A percentile compares a stretch with the other conserved stretches of the same genome.
phyloP scores from a whole-genome alignment of 1,140 invertebrate genomes.

The Philotrypesis tridentata region DNA sequence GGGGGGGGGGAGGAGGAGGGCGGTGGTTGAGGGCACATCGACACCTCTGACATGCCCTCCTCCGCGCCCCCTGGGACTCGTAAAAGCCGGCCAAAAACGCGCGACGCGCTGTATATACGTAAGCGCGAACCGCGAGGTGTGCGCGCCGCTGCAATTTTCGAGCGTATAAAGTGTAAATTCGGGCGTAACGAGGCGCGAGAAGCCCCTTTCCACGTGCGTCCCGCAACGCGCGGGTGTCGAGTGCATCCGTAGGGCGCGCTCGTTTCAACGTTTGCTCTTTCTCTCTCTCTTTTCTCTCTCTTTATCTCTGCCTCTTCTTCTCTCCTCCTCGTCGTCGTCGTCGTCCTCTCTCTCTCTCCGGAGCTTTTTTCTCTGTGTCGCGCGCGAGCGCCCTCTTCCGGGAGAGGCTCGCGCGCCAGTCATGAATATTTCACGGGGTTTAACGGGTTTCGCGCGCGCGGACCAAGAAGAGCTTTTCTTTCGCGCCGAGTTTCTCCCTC shows the following conservation, averaged over 20 bases:
- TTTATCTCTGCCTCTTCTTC: not conserved
- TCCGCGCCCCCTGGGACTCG: not conserved
- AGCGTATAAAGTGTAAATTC: conserved; percentile 31
- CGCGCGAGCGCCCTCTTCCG: not conserved
- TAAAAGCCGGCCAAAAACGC: not conserved
- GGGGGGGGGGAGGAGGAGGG: no score
- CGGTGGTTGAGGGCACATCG: no score
- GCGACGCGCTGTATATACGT: no score
- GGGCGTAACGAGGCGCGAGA: conserved; percentile 25
- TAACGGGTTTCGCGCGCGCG: conserved; percentile 15
- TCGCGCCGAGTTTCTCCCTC: conserved; percentile 18
- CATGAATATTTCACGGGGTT: conserved; percentile 59
- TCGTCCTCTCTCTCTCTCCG: not conserved
- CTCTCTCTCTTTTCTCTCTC: not conserved
- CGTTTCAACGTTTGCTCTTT: conserved; percentile 45
- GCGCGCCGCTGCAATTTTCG: not conserved
- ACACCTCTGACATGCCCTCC: no score
- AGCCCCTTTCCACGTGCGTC: not conserved
- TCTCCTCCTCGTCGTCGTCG: no score
- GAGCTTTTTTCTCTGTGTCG: not conserved
- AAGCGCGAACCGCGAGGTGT: not conserved
- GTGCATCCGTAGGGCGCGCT: conserved; percentile 29
- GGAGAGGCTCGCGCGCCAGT: not conserved
- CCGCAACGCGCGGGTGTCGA: not conserved
- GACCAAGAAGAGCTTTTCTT: conserved; percentile 5